Evolutionary conservation across 2,888 invertebrate species (phyloP).

Genomic region (Zele albiditarsus): DNA sequence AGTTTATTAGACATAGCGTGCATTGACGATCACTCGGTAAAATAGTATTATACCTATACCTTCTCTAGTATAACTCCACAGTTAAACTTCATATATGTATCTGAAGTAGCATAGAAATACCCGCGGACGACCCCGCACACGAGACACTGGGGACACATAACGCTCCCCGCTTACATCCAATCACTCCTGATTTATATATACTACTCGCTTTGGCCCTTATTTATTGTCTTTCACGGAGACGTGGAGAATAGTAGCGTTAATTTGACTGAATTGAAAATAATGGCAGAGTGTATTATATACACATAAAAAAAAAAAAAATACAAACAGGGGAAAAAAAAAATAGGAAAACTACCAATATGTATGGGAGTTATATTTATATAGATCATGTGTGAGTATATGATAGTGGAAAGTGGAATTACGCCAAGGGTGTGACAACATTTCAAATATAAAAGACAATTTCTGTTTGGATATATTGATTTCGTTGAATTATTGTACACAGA

Average conservation of each 20-base stretch:
- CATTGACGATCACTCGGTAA: neutral
- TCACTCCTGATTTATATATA: conserved; percentile 74
- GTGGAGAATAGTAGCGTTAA: conserved; percentile 69
- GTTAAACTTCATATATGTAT: neutral
- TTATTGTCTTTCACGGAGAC: conserved; percentile 68
- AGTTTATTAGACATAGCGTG: neutral
- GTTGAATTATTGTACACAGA: too few species aligned
- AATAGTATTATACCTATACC: neutral
- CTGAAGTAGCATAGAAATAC: conserved; percentile 47
- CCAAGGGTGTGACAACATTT: too few species aligned
- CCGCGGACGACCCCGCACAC: conserved; percentile 69
- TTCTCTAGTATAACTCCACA: neutral
- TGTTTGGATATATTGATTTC: too few species aligned
- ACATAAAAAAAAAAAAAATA: conserved; percentile 30
- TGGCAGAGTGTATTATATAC: conserved; percentile 52
- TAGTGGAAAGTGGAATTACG: too few species aligned
- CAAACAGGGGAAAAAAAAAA: conserved; percentile 32
- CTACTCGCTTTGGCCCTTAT: conserved; percentile 72
- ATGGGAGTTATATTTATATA: too few species aligned
- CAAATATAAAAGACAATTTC: too few species aligned
- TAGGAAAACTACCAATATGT: neutral
- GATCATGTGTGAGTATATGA: too few species aligned
- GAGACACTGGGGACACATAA: conserved; percentile 73
- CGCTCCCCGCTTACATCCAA: conserved; percentile 73
- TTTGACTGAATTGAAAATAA: conserved; percentile 72